Base-by-base conservation (phyloP, 2,888 invertebrate genomes). In the Drosophila eohydei region DNA sequence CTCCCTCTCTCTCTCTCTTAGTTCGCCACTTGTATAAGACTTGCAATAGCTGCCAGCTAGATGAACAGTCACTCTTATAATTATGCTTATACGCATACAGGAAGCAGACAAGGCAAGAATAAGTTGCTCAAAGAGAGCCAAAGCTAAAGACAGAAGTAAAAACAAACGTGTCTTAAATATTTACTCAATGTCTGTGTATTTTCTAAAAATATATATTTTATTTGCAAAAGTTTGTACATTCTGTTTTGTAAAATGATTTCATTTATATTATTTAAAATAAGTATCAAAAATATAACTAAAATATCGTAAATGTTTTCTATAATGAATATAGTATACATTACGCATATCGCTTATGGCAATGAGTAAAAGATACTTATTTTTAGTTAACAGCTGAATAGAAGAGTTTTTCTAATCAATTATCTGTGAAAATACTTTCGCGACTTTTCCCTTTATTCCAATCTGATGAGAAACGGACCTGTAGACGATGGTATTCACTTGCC, bases 341-440 rank as follows among this genome's bases (percentile, higher is more conserved):
- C 26, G 40, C 62, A 16, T 4, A 28, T n/a, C 11, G 21, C 40
- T 34, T 14, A 14, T 28, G 48, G 11, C 14, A 43, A 21, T 2
- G 36, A 65, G 21, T 56, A 8, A n/a, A n/a, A 34, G 3, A 26
- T n/a, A 5, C n/a, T 44, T 32, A 44, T n/a, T 36, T 12, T 21
- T 36, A 57, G 5, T 36, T 4, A 34, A 34, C 26, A 57, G n/a
- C 26, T 41, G 34, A 43, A 5, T 21, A 26, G 21, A 32, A 43
- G 43, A 43, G 57, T 44, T 36, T 34, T 34, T 36, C 34, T 44
- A 34, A 32, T 21, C n/a, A 8, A 41, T 14, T 21, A 4, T 14
- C 16, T 21, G 21, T 5, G 14, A 3, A 41, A 56, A 57, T 44
- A 56, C 43, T 56, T 56, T 57, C 26, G 56, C 34, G 26, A 46